phyloP scores from a whole-genome alignment of 2,797 vertebrate genomes.

The Alca torda region DNA sequence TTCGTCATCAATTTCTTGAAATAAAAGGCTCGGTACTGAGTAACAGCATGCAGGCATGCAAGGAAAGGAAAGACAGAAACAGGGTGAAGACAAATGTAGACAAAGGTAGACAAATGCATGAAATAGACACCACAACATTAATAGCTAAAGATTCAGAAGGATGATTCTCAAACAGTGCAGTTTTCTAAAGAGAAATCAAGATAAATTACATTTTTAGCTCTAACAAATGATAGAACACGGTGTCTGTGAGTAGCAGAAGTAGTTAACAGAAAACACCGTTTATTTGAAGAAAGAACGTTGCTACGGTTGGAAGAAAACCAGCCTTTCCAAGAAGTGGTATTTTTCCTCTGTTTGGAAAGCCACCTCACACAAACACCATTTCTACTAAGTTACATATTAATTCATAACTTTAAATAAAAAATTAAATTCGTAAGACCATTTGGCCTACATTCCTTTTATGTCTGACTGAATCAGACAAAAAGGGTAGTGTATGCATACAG shows the following conservation, averaged over 20 bases:
- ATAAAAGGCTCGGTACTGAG: slow-evolving; percentile 63
- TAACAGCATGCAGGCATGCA: slow-evolving; percentile 64
- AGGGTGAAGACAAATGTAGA: slow-evolving; percentile 52
- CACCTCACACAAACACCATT: not conserved
- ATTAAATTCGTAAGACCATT: not conserved
- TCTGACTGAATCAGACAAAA: not conserved
- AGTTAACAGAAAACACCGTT: not conserved
- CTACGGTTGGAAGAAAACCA: not conserved
- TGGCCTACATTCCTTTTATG: not conserved
- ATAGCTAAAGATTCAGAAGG: slow-evolving; percentile 15
- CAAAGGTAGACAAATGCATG: slow-evolving; percentile 50
- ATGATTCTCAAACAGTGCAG: not conserved
- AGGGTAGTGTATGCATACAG: not conserved
- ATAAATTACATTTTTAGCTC: not conserved
- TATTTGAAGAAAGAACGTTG: not conserved
- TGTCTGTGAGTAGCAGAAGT: not conserved
- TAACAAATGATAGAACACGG: not conserved
- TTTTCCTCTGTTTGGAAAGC: not conserved
- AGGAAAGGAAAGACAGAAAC: slow-evolving; percentile 60
- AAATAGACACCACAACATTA: not conserved
- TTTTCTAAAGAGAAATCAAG: not conserved
- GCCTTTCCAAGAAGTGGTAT: not conserved
- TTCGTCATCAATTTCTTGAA: slow-evolving; percentile 71
- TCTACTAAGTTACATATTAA: not conserved
- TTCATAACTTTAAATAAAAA: not conserved